Evolutionary conservation across 2,888 invertebrate species (phyloP).

Genomic region (Phyllotreta striolata): DNA sequence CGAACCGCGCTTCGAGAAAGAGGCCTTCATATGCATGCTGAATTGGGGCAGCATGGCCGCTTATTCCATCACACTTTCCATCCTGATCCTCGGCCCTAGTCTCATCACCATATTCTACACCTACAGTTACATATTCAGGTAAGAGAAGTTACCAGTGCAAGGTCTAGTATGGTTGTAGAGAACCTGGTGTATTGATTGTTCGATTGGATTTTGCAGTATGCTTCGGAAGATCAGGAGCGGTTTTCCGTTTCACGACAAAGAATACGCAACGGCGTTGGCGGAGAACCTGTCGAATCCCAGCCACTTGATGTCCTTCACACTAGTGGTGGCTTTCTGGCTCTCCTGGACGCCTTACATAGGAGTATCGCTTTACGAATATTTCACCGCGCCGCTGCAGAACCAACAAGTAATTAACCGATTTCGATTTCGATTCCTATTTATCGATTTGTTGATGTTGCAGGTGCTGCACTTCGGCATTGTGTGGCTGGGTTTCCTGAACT

Average conservation of each 20-base stretch:
- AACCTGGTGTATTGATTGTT: not conserved
- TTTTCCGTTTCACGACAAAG: constrained; percentile 89
- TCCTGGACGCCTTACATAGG: constrained; percentile 94
- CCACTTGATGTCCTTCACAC: constrained; percentile 94
- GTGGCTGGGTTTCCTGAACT: constrained; percentile 95
- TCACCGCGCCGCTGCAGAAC: constrained; percentile 59
- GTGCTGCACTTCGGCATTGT: constrained; percentile 91
- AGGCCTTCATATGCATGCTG: constrained; percentile 93
- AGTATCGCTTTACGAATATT: constrained; percentile 80
- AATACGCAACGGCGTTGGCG: constrained; percentile 88
- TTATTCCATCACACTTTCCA: constrained; percentile 90
- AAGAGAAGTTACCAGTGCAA: not conserved
- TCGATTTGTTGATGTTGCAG: constrained; percentile 68
- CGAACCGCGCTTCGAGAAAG: constrained; percentile 80
- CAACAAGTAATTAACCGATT: constrained; percentile 30
- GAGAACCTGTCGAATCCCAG: constrained; percentile 93
- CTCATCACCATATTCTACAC: constrained; percentile 94
- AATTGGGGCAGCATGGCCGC: constrained; percentile 97
- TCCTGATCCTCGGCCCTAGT: constrained; percentile 93
- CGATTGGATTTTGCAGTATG: constrained; percentile 79
- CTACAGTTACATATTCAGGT: constrained; percentile 83
- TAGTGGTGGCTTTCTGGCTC: constrained; percentile 89
- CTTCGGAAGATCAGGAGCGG: constrained; percentile 85
- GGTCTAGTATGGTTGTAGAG: not conserved
- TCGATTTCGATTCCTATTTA: not conserved